Base-by-base conservation (phyloP, 53 echinoderm and acorn worm genomes). In the Hippasteria phrygiana region DNA sequence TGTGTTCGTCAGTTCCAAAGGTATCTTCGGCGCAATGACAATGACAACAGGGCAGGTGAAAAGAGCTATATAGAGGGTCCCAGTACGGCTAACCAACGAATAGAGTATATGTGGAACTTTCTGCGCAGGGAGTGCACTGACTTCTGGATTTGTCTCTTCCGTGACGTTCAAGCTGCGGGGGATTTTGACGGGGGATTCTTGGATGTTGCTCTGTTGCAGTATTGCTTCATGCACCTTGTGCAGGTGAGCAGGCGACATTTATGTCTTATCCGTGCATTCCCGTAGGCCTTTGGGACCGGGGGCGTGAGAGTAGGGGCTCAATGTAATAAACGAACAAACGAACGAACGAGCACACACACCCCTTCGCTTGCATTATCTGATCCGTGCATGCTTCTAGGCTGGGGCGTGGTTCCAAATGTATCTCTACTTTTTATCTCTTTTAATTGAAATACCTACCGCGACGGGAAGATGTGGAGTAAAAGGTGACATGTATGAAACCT, bases 161-260 rank as follows among this genome's bases (percentile, higher is more conserved):
- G 74, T 24, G 39, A 74, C 4, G 28, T 90, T 45, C 32, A 69
- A 42, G 74, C 87, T 39, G 40, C 46, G 16, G 90, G 82, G 55
- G 43, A 77, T 20, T 89, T 87, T 33, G 77, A 53, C 81, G 88
- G 88, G 6, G 75, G 63, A 33, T 75, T 88, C 40, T 36, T 90
- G 38, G 88, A 93, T 87, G 91, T 91, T 73, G 63, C 71, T 55
- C 90, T 93, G 27, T 36, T 93, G 40, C 93, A 87, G 34, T 93
- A 90, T 88, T 93, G 93, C 34, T 93, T 93, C 75, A 87, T 88
- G 87, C 62, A 74, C 40, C 39, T 93, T 34, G 69, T 93, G 33
- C 93, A 93, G 88, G 93, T 93, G 55, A 90, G 78, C n/a, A 33
- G 53, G 24, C 41, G 40, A 55, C 20, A 55, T 13, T 55, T n/a